phyloP scores from a whole-genome alignment of 2,797 vertebrate genomes.

The Alca torda region DNA sequence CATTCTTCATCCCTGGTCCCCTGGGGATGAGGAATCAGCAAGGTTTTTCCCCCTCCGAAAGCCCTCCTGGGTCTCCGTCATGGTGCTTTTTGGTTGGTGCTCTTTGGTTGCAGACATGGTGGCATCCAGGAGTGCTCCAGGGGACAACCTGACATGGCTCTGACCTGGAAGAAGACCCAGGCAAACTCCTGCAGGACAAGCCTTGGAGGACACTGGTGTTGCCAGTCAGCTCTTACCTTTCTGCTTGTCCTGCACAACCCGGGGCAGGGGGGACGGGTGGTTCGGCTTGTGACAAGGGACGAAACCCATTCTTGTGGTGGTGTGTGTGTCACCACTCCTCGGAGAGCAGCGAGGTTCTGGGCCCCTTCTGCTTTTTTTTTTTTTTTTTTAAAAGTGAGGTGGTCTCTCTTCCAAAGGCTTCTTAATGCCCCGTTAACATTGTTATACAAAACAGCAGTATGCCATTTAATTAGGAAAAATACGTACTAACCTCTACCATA shows the following conservation, averaged over 20 bases:
- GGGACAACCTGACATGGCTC: rapidly evolving
- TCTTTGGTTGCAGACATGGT: rapidly evolving
- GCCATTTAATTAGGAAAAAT: slow-evolving; percentile 73
- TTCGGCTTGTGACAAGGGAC: not conserved
- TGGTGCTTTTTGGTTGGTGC: not conserved
- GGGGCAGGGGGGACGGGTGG: not conserved
- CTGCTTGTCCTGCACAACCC: not conserved
- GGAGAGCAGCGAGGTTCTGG: not conserved
- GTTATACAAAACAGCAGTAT: slow-evolving; percentile 69
- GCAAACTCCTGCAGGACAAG: not conserved
- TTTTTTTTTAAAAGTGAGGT: not conserved
- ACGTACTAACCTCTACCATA: slow-evolving; percentile 70
- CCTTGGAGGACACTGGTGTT: not conserved
- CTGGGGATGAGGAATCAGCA: not conserved
- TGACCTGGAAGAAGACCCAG: not conserved
- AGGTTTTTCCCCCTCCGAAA: not conserved
- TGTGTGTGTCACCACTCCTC: not conserved
- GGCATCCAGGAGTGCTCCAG: not conserved
- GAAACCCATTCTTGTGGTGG: not conserved
- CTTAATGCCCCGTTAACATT: slow-evolving; percentile 65
- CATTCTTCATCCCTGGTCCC: not conserved
- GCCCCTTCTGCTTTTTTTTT: not conserved
- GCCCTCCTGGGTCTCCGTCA: rapidly evolving
- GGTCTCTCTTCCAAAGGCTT: slow-evolving; percentile 44
- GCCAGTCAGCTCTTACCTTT: not conserved